Conservation (phyloP, 23 tunicate genomes). For the Trididemnum nubilum region DNA sequence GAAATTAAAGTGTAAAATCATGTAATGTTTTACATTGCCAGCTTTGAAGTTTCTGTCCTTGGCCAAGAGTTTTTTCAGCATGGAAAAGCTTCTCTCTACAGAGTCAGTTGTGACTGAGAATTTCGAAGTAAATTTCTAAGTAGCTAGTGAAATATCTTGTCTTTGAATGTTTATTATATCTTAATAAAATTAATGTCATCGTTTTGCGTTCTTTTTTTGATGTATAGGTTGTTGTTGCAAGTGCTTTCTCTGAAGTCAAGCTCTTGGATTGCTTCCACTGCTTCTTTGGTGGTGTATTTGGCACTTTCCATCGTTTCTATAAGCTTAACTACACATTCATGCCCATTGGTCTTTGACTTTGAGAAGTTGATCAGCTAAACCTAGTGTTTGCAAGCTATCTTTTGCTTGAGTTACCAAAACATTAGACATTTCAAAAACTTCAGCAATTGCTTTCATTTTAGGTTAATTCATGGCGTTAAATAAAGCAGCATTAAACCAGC, state of each 20-base stretch:
- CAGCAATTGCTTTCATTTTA: conserved; percentile 21
- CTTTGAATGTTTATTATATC: conserved; percentile 19
- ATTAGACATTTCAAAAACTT: background rate
- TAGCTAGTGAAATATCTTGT: conserved; percentile 3
- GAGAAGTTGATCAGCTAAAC: conserved; percentile 16
- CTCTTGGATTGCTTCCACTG: background rate
- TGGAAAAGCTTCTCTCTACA: conserved; percentile 20
- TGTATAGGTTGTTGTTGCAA: background rate
- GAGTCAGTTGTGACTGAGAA: background rate
- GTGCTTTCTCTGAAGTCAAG: conserved; percentile 14
- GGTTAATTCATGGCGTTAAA: conserved; percentile 15
- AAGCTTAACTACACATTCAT: conserved; percentile 3
- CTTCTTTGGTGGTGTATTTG: conserved; percentile 17
- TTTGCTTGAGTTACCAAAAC: conserved; percentile 3
- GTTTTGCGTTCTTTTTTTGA: conserved; percentile 18
- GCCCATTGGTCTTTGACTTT: conserved; percentile 16
- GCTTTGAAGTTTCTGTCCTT: conserved; percentile 26
- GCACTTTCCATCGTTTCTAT: conserved; percentile 36
- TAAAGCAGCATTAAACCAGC: conserved; percentile 35
- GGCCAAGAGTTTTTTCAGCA: conserved; percentile 10
- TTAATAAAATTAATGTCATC: conserved; percentile 32
- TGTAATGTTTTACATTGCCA: conserved; percentile 11
- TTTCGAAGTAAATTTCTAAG: conserved; percentile 18
- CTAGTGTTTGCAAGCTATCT: background rate
- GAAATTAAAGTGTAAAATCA: conserved; percentile 4